Base-by-base conservation (phyloP, 2,113 vertebrate genomes). In the Antigone vipio region DNA sequence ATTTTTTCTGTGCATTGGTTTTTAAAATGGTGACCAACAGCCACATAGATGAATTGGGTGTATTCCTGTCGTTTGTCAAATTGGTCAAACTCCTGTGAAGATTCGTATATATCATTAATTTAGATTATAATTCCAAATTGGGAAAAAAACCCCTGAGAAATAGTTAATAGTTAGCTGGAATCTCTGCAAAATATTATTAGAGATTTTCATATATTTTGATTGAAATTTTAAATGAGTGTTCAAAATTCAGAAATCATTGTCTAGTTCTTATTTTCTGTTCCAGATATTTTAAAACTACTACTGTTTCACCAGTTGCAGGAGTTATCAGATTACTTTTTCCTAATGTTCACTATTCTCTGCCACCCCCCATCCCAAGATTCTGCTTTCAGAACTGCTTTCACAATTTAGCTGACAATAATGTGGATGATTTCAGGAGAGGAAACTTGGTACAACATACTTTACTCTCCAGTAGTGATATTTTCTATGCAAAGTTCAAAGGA, bases 401-500 rank as follows among this genome's bases (percentile, higher is more conserved):
- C 38, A 35, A 17, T 13, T 71, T 69, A 12, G 12, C 16, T 84
- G 47, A 47, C 11, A 73, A 9, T 17, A 45, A 21, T 5, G 7
- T 2, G 2, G 47, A 29, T 59, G 19, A 29, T 58, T 94, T 62
- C 60, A 42, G 44, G 53, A 64, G 6, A 44, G 7, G 23, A 66
- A 38, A 9, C 11, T 72, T 79, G 29, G 22, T 47, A 26, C 14
- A 64, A 44, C 10, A 44, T 34, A 66, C 30, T 93, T 85, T 49
- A 38, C 10, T 59, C 35, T 74, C 9, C n/a, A 44, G 16, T 9
- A 63, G 44, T 67, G 52, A 23, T 89, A 72, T 92, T 83, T 85
- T 45, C n/a, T 76, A 56, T 88, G 56, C 15, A 63, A 71, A 90
- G 38, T 74, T 91, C 79, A 75, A 58, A 72, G 68, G 62, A 89